Percentiles rank a stretch among this genome's conserved stretches.
Evolutionary conservation across 2,888 invertebrate genomes (phyloP).

Genomic region (Anticlea derivata): DNA sequence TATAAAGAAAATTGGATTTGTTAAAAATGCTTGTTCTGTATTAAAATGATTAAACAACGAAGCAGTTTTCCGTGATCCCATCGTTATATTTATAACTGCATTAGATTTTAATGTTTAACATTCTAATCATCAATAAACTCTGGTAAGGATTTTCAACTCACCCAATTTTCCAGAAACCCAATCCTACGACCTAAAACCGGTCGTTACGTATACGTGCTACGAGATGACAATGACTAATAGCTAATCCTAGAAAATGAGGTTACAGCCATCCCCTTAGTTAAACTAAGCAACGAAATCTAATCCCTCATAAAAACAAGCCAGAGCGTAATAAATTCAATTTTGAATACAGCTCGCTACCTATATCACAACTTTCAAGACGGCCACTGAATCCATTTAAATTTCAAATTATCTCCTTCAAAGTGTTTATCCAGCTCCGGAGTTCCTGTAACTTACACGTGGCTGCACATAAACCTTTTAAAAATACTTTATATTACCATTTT

Average conservation of each 20-base stretch:
- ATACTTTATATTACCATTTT: constrained; percentile 73
- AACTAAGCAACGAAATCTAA: neutral
- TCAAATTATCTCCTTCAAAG: constrained; percentile 41
- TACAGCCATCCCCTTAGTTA: neutral
- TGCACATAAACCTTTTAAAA: constrained; percentile 58
- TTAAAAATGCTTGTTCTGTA: neutral
- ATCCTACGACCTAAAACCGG: constrained; percentile 2
- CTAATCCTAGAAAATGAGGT: constrained; percentile 4
- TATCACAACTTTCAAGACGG: constrained; percentile 27
- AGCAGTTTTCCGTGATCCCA: no score
- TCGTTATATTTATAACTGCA: no score
- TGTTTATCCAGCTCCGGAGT: constrained; percentile 42
- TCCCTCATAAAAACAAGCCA: neutral
- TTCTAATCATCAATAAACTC: no score
- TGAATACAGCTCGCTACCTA: constrained; percentile 12
- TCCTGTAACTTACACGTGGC: constrained; percentile 36
- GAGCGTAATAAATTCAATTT: constrained; percentile 14
- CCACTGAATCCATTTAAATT: constrained; percentile 33
- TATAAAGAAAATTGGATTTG: constrained; percentile 8
- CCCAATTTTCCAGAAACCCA: constrained; percentile 1
- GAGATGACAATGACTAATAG: constrained; percentile 2
- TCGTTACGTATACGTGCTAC: neutral
- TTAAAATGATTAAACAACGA: no score
- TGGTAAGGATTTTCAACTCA: neutral
- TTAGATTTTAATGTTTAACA: no score